These are phyloP conservation scores for Phenganax marumi DNA, from an alignment of 92 coral and sea anemone genomes.

Conservation along the genomic window DNA sequence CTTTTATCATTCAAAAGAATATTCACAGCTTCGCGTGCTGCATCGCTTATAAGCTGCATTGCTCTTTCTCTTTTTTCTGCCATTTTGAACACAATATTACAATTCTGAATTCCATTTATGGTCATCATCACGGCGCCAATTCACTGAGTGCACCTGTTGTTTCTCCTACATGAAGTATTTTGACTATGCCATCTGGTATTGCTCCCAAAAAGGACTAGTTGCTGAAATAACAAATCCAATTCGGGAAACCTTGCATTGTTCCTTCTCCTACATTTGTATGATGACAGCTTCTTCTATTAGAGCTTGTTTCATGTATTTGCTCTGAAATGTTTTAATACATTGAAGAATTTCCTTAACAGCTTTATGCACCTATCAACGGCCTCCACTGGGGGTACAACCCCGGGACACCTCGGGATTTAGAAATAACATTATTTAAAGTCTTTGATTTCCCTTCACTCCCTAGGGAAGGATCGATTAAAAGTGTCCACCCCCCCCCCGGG, in stretches of 20 bases:
- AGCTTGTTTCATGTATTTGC: constrained; percentile 53
- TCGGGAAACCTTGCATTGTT: constrained; percentile 41
- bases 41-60: constrained; percentile 3
- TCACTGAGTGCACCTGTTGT: too few relatives aligned
- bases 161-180: constrained; percentile 57
- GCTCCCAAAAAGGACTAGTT: constrained; percentile 61
- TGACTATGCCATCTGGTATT: constrained; percentile 60
- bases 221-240: constrained; percentile 65
- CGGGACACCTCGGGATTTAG: constrained; percentile 13
- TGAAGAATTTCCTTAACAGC: neutral
- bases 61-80: constrained; percentile 7
- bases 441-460: constrained; percentile 5
- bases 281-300: constrained; percentile 48
- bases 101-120: neutral
- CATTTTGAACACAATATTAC: neutral
- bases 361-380: neutral
- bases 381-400: neutral
- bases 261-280: constrained; percentile 44
- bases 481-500: too few relatives aligned
- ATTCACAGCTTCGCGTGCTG: constrained; percentile 11
- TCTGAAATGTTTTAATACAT: neutral
- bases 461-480: too few relatives aligned
- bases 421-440: neutral
- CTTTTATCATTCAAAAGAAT: neutral
- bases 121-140: too few relatives aligned